These are phyloP conservation scores for Palloptera scutellata DNA, from an alignment of 2,888 invertebrate species.

Conservation along the genomic window DNA sequence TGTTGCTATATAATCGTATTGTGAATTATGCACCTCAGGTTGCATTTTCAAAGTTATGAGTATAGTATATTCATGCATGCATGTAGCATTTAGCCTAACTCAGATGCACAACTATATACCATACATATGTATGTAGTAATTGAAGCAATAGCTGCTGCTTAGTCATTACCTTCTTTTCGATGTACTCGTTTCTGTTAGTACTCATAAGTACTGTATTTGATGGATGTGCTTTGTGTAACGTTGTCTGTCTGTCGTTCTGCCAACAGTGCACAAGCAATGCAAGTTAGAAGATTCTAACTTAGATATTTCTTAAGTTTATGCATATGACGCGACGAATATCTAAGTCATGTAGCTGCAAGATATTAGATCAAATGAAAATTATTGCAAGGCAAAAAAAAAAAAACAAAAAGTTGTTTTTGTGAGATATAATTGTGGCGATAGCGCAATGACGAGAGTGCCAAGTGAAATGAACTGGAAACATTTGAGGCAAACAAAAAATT, in stretches of 20 bases:
- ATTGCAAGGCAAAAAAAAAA: no score
- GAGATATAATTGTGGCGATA: no score
- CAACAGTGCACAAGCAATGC: not conserved
- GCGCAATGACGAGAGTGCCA: no score
- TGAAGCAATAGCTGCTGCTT: not conserved
- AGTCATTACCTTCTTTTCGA: no score
- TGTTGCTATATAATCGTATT: not conserved
- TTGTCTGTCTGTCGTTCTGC: not conserved
- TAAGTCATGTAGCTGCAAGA: no score
- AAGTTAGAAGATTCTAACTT: slow-evolving; percentile 15
- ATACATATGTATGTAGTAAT: not conserved
- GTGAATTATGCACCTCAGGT: slow-evolving; percentile 20
- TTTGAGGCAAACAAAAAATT: no score
- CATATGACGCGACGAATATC: no score
- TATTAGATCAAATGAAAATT: no score
- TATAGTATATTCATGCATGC: not conserved
- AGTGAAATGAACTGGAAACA: no score
- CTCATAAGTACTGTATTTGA: not conserved
- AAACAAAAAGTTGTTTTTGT: no score
- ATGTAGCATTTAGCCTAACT: not conserved
- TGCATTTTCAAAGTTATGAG: slow-evolving; percentile 17
- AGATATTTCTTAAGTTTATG: not conserved
- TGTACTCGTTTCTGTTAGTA: no score
- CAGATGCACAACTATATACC: not conserved
- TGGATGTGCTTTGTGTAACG: not conserved